Conservation (phyloP, 2,888 invertebrate genomes). For the Ptycholaimellus sp. region DNA sequence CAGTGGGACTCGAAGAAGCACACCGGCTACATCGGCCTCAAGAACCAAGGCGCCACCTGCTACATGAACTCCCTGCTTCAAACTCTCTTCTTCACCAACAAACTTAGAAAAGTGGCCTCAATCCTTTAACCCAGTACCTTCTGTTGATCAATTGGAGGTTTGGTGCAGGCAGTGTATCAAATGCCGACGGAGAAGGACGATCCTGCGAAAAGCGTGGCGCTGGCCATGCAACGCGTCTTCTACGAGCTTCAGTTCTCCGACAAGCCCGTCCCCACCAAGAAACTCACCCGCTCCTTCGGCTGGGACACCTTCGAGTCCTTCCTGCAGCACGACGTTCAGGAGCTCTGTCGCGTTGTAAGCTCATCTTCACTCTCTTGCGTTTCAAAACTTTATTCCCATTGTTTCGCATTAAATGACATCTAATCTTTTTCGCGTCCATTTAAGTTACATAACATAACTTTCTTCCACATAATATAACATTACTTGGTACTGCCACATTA, state of each 20-base stretch:
- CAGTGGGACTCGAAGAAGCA: slow-evolving; percentile 95
- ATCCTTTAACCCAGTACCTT: too few relatives aligned
- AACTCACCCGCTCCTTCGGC: slow-evolving; percentile 91
- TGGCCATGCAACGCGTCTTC: slow-evolving; percentile 83
- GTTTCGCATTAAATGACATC: too few relatives aligned
- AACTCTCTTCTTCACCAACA: slow-evolving; percentile 88
- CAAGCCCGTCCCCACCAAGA: slow-evolving; percentile 93
- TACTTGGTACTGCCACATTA: too few relatives aligned
- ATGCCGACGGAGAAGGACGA: slow-evolving; percentile 97
- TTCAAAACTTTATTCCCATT: too few relatives aligned
- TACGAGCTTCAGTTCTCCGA: slow-evolving; percentile 88
- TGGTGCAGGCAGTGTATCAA: slow-evolving; percentile 71
- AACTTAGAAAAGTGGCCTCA: slow-evolving; percentile 42
- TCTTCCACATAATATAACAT: too few relatives aligned
- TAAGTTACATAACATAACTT: too few relatives aligned
- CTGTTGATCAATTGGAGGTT: too few relatives aligned
- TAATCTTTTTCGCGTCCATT: too few relatives aligned
- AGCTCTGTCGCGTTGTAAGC: slow-evolving; percentile 33
- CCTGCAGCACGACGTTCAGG: slow-evolving; percentile 68
- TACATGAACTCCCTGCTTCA: slow-evolving; percentile 98
- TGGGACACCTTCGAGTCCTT: slow-evolving; percentile 97
- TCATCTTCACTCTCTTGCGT: too few relatives aligned
- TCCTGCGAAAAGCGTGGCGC: slow-evolving; percentile 65
- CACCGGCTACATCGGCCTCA: slow-evolving; percentile 62
- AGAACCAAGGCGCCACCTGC: slow-evolving; percentile 98